Base-by-base conservation (phyloP, 1,140 invertebrate genomes). In the Cylas formicarius region DNA sequence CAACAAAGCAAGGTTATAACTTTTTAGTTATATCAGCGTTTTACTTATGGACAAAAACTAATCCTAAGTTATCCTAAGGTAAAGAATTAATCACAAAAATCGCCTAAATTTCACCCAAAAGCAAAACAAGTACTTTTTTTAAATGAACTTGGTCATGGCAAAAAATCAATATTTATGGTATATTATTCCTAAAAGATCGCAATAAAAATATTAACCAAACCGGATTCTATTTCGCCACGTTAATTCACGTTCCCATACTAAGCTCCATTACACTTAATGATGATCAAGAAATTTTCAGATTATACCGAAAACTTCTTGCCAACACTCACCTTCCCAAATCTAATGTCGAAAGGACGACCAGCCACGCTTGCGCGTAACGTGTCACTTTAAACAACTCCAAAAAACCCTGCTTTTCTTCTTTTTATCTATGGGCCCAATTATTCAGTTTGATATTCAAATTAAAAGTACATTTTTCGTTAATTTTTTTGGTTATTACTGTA, bases 51-150 rank as follows among this genome's bases (percentile, higher is more conserved):
- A 17, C 29, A 49, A 23, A 49, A 8, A 37, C 6, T 11, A 14
- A 16, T 29, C 46, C 37, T 44, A 37, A 38, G 41, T 42, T 54
- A 40, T 51, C 44, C 44, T 46, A 51, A 54, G 40, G 42, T 43
- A 33, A 50, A 26, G 5, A 47, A 50, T 23, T 18, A 37, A 53
- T 46, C 48, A 50, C 43, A 2, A 19, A 21, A 39, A 23, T 40
- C 37, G 8, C 9, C 8, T 5, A 31, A 11, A 40, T 6, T 41
- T 26, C 5, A 7, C 10, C 17, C 13, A 19, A 19, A 13, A 41
- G 33, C 9, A 44, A 16, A 37, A 14, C 4, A 45, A 10, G 37
- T 21, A 21, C 6, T 31, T 9, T 23, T 29, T 24, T 16, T 18
- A 31, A 32, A 28, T 28, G 20, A 32, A 7, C 9, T n/a, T 35